Evolutionary conservation across 2,113 vertebrate genomes (phyloP).

Genomic region (Anhinga anhinga): DNA sequence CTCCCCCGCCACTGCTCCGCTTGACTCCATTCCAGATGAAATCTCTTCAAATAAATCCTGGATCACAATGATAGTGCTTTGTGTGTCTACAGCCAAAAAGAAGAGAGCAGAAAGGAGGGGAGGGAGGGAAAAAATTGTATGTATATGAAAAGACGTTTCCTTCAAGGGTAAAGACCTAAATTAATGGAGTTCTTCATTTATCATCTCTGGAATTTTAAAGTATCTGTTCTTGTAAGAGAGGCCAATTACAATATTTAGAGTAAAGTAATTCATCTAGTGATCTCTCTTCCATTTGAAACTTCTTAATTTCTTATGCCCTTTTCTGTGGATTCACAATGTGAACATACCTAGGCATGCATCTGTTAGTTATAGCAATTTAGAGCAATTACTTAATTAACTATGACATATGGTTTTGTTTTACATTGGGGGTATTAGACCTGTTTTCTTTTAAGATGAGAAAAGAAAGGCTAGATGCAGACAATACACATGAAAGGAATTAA

Average conservation of each 20-base stretch:
- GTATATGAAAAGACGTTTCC: constrained; percentile 46
- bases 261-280: constrained; percentile 73
- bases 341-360: constrained; percentile 60
- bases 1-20: constrained; percentile 72
- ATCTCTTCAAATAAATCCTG: constrained; percentile 76
- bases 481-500: not conserved
- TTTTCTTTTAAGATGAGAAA: constrained; percentile 19
- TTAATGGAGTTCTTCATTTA: constrained; percentile 70
- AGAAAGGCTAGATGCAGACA: constrained; percentile 10
- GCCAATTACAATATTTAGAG: constrained; percentile 69
- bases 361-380: constrained; percentile 66
- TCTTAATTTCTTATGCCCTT: constrained; percentile 60
- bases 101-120: not conserved
- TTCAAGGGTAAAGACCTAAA: constrained; percentile 73
- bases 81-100: constrained; percentile 57
- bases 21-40: constrained; percentile 79
- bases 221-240: constrained; percentile 63
- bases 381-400: constrained; percentile 71
- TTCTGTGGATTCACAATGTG: constrained; percentile 65
- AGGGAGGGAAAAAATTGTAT: not conserved
- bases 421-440: not conserved
- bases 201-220: constrained; percentile 61
- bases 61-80: constrained; percentile 67
- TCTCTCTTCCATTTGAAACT: constrained; percentile 63
- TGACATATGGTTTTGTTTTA: constrained; percentile 52